These are phyloP conservation scores for Hemichromis elongatus DNA, from an alignment of 2,113 vertebrate genomes.

Conservation along the genomic window DNA sequence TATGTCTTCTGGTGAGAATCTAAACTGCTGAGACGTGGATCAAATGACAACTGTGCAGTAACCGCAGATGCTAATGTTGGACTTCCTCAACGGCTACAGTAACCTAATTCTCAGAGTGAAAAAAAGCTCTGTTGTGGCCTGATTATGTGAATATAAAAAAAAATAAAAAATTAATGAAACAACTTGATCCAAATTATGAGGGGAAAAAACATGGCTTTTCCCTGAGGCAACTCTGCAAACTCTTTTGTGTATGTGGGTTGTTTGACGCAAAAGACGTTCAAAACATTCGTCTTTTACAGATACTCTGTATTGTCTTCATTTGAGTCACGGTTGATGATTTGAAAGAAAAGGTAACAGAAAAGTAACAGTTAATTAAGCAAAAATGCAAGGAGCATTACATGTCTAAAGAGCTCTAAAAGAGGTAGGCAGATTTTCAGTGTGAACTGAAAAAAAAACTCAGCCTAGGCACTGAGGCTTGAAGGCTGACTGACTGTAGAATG, in stretches of 20 bases:
- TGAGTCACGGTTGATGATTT: background rate
- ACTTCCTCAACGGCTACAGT: background rate
- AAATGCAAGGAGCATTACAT: background rate
- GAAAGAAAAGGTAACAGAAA: background rate
- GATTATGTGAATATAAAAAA: background rate
- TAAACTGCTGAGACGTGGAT: background rate
- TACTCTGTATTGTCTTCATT: background rate
- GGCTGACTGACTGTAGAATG: background rate
- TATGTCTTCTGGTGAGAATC: background rate
- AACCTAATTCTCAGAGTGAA: background rate
- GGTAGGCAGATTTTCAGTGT: background rate
- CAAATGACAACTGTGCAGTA: background rate
- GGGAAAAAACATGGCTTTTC: background rate
- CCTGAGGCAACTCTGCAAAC: background rate
- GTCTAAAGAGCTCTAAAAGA: background rate
- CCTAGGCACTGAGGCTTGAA: background rate
- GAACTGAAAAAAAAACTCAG: background rate
- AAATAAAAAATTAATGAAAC: no score
- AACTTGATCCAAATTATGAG: background rate
- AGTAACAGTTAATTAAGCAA: background rate
- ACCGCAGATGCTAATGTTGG: background rate
- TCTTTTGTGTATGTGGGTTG: background rate
- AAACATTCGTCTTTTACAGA: background rate
- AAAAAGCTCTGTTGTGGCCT: background rate
- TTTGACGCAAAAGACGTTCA: background rate